Base-by-base conservation (phyloP, 2,888 invertebrate species). In the Agriotes lineatus region DNA sequence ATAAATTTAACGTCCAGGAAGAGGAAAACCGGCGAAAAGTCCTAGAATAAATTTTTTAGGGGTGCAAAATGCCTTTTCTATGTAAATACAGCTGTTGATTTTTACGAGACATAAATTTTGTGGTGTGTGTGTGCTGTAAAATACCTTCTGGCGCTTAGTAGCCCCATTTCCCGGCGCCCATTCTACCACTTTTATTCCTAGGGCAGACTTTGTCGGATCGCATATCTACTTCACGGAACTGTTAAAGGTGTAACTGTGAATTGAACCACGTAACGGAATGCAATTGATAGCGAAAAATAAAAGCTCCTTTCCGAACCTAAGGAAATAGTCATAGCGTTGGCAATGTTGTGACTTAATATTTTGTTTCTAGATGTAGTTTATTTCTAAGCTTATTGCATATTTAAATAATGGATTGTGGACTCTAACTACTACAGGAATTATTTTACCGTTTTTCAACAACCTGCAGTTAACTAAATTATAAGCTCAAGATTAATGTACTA, bases 91-190 rank as follows among this genome's bases (percentile, higher is more conserved):
- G 19, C n/a, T 52, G 52, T 33, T 18, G 33, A 52, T 52, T 52
- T 52, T 52, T 33, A 52, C 52, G 35, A 33, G 18, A 33, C 35
- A 52, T 52, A 52, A 52, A 52, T 52, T 52, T 33, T 18, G 52
- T n/a, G 12, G 35, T 33, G 4, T 33, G 12, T 6, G 7, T 12
- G 33, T 19, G 22, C 9, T 33, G n/a, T 33, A 10, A 52, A 52
- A 33, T 52, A 33, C 19, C 35, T 52, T 52, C 33, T 10, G 35
- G 22, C 20, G n/a, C n/a, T 25, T 12, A 12, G 22, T 4, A 25
- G 22, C 19, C 22, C 22, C 12, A 22, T 48, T 48, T 48, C 19
- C 48, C 48, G 48, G 12, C 48, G 48, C 48, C 48, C 25, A 48
- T 48, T 10, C 20, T 48, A 5, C 1, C 25, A n/a, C 22, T 48